These are phyloP conservation scores for Melanotus villosus DNA, from an alignment of 2,888 invertebrate species.

Conservation along the genomic window DNA sequence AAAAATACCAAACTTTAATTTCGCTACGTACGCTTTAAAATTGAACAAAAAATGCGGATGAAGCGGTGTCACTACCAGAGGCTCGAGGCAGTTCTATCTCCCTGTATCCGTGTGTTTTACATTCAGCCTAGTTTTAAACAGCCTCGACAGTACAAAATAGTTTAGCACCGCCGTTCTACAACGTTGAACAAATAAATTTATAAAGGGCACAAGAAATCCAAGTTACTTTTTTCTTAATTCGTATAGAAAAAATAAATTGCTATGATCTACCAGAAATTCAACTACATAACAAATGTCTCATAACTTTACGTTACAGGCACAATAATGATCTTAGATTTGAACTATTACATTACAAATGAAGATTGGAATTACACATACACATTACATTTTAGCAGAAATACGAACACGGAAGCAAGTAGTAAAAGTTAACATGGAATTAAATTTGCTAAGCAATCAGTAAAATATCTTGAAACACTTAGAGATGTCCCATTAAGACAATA, in stretches of 20 bases:
- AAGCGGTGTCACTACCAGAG: not conserved
- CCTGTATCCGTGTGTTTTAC: not conserved
- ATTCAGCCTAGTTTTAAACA: too few relatives aligned
- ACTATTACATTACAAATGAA: constrained; percentile 27
- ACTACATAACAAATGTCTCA: constrained; percentile 51
- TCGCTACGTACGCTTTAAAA: not conserved
- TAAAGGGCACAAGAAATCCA: not conserved
- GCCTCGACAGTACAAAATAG: not conserved
- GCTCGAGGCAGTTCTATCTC: not conserved
- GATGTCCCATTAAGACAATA: constrained; percentile 6
- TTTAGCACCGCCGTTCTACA: not conserved
- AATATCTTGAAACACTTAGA: constrained; percentile 16
- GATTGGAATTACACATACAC: constrained; percentile 15
- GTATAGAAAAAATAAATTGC: constrained; percentile 18
- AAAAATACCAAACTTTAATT: constrained; percentile 27
- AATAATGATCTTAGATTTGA: constrained; percentile 58
- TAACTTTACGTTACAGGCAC: constrained; percentile 61
- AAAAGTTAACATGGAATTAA: constrained; percentile 7
- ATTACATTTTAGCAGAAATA: constrained; percentile 36
- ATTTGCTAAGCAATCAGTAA: constrained; percentile 18
- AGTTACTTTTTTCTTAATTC: not conserved
- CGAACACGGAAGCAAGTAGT: constrained; percentile 35
- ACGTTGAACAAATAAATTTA: not conserved
- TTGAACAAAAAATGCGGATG: not conserved
- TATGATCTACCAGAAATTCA: constrained; percentile 20